Conservation (phyloP, 2,113 vertebrate species). For the Stictonetta naevosa region DNA sequence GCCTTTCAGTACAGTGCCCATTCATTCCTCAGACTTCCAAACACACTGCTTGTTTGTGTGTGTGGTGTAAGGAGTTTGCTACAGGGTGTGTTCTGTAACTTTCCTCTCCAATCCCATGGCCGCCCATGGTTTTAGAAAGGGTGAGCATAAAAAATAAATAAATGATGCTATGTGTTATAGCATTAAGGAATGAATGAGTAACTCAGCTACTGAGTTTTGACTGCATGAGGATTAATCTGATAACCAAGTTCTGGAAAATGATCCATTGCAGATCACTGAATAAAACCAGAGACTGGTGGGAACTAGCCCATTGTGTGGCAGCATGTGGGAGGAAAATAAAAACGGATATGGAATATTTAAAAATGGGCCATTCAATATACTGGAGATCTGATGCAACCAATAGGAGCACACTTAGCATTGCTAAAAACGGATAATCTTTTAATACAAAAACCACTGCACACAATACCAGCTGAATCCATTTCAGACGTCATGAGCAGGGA, state of each 20-base stretch:
- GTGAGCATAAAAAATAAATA: neutral
- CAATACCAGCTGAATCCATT: constrained; percentile 1
- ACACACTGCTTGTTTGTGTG: neutral
- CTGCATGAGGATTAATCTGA: neutral
- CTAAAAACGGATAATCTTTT: constrained; percentile 16
- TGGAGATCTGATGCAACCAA: neutral
- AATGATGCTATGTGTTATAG: neutral
- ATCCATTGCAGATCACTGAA: neutral
- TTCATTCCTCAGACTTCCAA: neutral
- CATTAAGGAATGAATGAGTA: neutral
- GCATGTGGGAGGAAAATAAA: neutral
- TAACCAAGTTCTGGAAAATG: neutral
- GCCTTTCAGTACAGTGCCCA: neutral
- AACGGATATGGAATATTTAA: neutral
- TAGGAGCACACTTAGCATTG: neutral
- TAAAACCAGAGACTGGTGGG: neutral
- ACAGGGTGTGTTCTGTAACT: neutral
- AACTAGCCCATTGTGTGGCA: neutral
- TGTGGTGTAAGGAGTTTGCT: neutral
- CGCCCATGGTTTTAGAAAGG: neutral
- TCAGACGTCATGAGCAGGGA: neutral
- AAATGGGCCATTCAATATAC: constrained; percentile 6
- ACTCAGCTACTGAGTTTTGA: neutral
- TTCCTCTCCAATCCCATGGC: neutral
- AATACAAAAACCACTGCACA: neutral